Base-by-base conservation (phyloP, 2,888 invertebrate species). In the Holacanthella duospinosa region DNA sequence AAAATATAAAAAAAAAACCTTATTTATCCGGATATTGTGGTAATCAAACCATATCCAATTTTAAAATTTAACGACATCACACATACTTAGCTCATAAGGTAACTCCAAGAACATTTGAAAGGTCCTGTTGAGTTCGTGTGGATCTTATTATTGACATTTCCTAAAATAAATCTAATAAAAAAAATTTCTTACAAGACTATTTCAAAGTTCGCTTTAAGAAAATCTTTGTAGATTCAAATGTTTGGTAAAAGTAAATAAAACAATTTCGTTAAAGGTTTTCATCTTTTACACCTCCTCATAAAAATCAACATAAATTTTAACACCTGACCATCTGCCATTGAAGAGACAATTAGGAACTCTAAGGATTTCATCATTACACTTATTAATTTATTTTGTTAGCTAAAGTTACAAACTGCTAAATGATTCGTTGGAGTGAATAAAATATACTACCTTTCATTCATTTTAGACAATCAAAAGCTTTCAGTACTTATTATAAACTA, bases 261-360 rank as follows among this genome's bases (percentile, higher is more conserved):
- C n/a, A n/a, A n/a, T n/a, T n/a, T n/a, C n/a, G n/a, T n/a, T n/a
- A n/a, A n/a, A n/a, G n/a, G n/a, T n/a, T n/a, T n/a, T n/a, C n/a
- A n/a, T n/a, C n/a, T 36, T 36, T 48, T 48, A n/a, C 48, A 9
- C 48, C 48, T 48, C 19, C 4, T 48, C 48, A 48, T 25, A 6
- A 12, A n/a, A 53, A 24, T 9, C 26, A 25, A 55, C 27, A 55
- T 9, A 55, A 6, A 21, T 29, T 61, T 64, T 64, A 64, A 61
- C 64, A 63, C 63, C 63, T 56, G 29, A 44, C 63, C 63, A 63
- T 63, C 63, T 63, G 63, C 60, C 56, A 63, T 60, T 63, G 55
- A 48, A 21, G 55, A 48, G 60, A 59, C 63, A 63, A 63, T 63
- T 63, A 63, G 60, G 55, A 48, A 16, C 36, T 36, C 36, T 36